Conservation (phyloP, 2,888 invertebrate genomes). For the Heliconius cydno region DNA sequence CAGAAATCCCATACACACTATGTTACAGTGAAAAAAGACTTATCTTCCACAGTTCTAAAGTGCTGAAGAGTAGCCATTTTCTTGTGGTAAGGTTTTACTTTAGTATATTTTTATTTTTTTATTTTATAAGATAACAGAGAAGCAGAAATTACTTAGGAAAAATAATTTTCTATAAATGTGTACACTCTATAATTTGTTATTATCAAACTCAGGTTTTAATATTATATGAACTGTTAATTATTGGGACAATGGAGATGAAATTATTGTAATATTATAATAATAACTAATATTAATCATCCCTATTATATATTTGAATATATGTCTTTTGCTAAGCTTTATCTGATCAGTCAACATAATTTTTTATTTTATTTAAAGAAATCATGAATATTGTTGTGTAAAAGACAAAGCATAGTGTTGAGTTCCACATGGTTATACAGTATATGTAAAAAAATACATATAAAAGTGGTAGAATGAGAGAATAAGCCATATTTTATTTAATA, state of each 20-base stretch:
- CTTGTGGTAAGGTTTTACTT: background rate
- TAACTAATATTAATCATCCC: no score
- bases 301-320: background rate
- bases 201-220: background rate
- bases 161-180: background rate
- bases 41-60: background rate
- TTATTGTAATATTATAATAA: no score
- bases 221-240: background rate
- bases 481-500: background rate
- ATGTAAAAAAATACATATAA: no score
- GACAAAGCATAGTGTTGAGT: background rate
- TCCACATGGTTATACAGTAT: background rate
- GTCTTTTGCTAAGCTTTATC: background rate
- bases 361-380: background rate
- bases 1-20: background rate
- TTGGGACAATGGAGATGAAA: no score
- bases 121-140: background rate
- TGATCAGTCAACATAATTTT: background rate
- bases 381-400: background rate
- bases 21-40: constrained; percentile 1
- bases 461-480: no score
- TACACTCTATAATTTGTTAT: no score
- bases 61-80: constrained; percentile 4
- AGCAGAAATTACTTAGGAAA: background rate
- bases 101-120: background rate